These are phyloP conservation scores for Euura lappo DNA, from an alignment of 1,140 invertebrate genomes.

Conservation along the genomic window DNA sequence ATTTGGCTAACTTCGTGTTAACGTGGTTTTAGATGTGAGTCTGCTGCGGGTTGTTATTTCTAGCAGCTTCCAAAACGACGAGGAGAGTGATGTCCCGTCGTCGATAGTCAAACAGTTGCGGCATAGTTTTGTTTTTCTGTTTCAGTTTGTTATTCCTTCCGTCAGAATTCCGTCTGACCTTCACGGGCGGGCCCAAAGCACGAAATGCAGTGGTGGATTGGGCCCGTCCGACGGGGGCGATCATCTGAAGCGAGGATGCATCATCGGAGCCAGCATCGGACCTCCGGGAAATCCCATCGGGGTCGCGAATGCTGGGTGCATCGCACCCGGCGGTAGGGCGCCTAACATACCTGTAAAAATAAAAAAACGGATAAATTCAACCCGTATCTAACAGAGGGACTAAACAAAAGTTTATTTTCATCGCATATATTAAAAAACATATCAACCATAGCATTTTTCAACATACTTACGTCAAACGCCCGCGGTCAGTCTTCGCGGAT, in stretches of 20 bases:
- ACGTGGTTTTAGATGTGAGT: constrained; percentile 23
- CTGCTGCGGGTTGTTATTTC: too few species aligned
- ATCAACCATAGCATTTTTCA: background rate
- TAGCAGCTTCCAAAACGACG: too few species aligned
- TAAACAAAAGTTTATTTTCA: too few species aligned
- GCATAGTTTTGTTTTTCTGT: too few species aligned
- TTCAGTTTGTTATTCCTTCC: background rate
- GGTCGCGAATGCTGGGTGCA: constrained; percentile 68
- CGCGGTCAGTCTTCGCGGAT: constrained; percentile 2
- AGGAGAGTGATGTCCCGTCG: too few species aligned
- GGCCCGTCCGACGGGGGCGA: constrained; percentile 64
- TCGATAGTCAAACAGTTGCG: too few species aligned
- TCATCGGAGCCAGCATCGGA: constrained; percentile 70
- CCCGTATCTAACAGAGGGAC: background rate
- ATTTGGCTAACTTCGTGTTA: constrained; percentile 53
- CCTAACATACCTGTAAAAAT: constrained; percentile 70
- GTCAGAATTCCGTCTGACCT: background rate
- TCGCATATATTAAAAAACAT: background rate
- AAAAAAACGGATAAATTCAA: constrained; percentile 16
- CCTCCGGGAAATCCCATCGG: constrained; percentile 68
- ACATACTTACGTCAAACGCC: background rate
- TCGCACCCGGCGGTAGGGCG: constrained; percentile 69
- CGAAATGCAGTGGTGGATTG: constrained; percentile 58
- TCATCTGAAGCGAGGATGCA: constrained; percentile 83
- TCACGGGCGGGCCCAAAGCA: constrained; percentile 61